Conservation (phyloP, 2,888 invertebrate species). For the Drosophila falleni region DNA sequence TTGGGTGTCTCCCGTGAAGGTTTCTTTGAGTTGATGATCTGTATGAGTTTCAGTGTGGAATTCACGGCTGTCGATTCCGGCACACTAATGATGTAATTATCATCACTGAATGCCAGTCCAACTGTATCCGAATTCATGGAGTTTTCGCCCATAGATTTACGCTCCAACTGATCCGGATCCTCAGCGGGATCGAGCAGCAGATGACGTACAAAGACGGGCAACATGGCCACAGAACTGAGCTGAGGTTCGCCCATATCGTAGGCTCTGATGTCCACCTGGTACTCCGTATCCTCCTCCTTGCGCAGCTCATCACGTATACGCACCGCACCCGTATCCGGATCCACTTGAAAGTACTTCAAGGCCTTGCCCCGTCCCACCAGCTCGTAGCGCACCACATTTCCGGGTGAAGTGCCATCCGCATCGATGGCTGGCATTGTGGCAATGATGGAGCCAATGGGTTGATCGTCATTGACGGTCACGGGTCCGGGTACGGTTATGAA, state of each 20-base stretch:
- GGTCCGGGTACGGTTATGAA: slow-evolving; percentile 94
- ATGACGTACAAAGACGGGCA: slow-evolving; percentile 93
- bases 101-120: slow-evolving; percentile 95
- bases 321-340: slow-evolving; percentile 93
- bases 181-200: slow-evolving; percentile 90
- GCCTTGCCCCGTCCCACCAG: slow-evolving; percentile 93
- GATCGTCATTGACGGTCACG: slow-evolving; percentile 93
- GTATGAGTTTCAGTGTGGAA: slow-evolving; percentile 84
- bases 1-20: slow-evolving; percentile 84
- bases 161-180: slow-evolving; percentile 78
- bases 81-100: slow-evolving; percentile 92
- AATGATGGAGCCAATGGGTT: slow-evolving; percentile 92
- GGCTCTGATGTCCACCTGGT: slow-evolving; percentile 94
- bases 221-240: slow-evolving; percentile 92
- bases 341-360: slow-evolving; percentile 94
- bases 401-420: slow-evolving; percentile 93
- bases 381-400: slow-evolving; percentile 92
- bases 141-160: slow-evolving; percentile 63
- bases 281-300: slow-evolving; percentile 94
- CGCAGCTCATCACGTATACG: slow-evolving; percentile 93
- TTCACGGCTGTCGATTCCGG: slow-evolving; percentile 88
- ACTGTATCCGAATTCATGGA: slow-evolving; percentile 82
- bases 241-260: slow-evolving; percentile 95
- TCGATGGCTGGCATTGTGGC: slow-evolving; percentile 93
- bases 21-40: slow-evolving; percentile 85